Conservation (phyloP, 2,113 vertebrate species). For the Edolisoma coerulescens region DNA sequence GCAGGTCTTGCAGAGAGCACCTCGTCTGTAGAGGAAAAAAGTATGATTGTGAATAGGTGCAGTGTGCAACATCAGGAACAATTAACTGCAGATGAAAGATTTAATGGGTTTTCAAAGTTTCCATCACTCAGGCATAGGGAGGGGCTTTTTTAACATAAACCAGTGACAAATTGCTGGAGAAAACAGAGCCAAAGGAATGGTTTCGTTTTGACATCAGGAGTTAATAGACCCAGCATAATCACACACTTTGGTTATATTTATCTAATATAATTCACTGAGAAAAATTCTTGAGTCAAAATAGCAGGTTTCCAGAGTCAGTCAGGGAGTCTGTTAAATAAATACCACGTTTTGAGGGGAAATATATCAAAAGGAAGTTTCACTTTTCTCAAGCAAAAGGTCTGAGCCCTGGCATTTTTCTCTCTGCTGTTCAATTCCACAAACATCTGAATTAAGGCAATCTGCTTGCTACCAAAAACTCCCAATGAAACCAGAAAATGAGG, state of each 20-base stretch:
- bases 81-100: constrained; percentile 32
- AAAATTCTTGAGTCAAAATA: constrained; percentile 64
- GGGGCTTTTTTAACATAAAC: constrained; percentile 25
- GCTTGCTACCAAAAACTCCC: constrained; percentile 33
- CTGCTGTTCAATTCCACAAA: constrained; percentile 36
- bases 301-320: constrained; percentile 62
- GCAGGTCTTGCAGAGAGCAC: neutral
- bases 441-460: constrained; percentile 49
- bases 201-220: constrained; percentile 43
- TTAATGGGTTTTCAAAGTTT: constrained; percentile 43
- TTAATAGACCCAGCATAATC: constrained; percentile 47
- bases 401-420: constrained; percentile 46
- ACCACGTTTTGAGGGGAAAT: constrained; percentile 55
- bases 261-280: constrained; percentile 67
- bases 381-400: constrained; percentile 51
- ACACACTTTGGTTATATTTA: constrained; percentile 67
- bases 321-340: constrained; percentile 65
- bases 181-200: constrained; percentile 33
- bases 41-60: neutral
- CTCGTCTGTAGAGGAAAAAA: neutral
- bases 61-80: neutral
- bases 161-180: constrained; percentile 46
- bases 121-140: constrained; percentile 26
- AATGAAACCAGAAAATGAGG: constrained; percentile 30
- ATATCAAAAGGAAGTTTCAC: constrained; percentile 60